Conservation (phyloP, 2,888 invertebrate species). For the Drosophila merina region DNA sequence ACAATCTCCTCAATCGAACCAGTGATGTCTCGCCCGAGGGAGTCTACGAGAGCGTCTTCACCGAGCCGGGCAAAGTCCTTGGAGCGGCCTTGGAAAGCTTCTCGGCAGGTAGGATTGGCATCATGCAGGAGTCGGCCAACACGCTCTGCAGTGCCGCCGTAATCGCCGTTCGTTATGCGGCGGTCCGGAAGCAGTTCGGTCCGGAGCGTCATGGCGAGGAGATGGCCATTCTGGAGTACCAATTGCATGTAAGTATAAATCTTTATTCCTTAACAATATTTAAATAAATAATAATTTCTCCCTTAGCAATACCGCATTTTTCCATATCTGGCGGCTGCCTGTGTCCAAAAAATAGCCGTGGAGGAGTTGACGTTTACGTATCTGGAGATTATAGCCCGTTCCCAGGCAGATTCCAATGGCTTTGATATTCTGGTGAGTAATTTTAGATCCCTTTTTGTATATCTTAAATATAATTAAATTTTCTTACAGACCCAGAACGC, state of each 20-base stretch:
- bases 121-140: conserved; percentile 85
- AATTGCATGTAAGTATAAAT: conserved; percentile 87
- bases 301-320: conserved; percentile 89
- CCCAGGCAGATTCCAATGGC: conserved; percentile 84
- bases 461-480: background rate
- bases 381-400: conserved; percentile 88
- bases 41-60: conserved; percentile 94
- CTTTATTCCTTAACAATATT: background rate
- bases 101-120: conserved; percentile 92
- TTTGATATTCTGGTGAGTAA: conserved; percentile 81
- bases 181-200: conserved; percentile 91
- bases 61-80: conserved; percentile 93
- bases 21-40: conserved; percentile 96
- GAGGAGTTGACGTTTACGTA: conserved; percentile 88
- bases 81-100: conserved; percentile 94
- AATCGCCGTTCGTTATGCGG: conserved; percentile 92
- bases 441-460: background rate
- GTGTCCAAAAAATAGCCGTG: conserved; percentile 87
- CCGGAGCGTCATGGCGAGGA: conserved; percentile 87
- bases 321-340: conserved; percentile 88
- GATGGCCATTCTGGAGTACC: conserved; percentile 92
- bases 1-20: conserved; percentile 92
- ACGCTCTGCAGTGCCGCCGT: conserved; percentile 87
- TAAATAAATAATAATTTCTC: background rate
- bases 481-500: conserved; percentile 83